Percentiles rank a stretch among this genome's conserved stretches.
These are phyloP conservation scores for Pelodytes ibericus DNA, from an alignment of 2,797 vertebrate genomes.

Conservation along the genomic window DNA sequence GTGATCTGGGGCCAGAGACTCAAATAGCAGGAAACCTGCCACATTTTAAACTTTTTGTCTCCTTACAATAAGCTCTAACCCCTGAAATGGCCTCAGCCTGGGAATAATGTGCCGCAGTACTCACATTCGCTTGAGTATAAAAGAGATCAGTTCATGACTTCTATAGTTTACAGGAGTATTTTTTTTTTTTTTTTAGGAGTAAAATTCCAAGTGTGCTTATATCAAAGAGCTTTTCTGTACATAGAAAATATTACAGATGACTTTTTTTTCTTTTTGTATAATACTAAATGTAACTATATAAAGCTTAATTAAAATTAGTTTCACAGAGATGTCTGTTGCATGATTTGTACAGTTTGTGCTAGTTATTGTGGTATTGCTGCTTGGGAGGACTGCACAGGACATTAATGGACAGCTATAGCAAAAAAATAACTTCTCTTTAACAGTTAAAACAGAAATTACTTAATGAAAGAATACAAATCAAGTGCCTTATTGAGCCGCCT, in stretches of 20 bases:
- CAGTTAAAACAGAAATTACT: too few species aligned
- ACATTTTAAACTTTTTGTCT: background rate
- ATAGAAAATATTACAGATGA: constrained; percentile 62
- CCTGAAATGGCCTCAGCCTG: background rate
- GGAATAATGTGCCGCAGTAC: too few species aligned
- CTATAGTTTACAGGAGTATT: background rate
- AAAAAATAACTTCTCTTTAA: too few species aligned
- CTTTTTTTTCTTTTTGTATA: constrained; percentile 68
- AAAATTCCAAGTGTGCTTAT: constrained; percentile 22
- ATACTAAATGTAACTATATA: constrained; percentile 64
- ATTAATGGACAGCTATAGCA: too few species aligned
- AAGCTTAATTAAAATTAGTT: constrained; percentile 69
- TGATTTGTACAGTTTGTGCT: background rate
- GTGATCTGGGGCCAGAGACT: background rate
- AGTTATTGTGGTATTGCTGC: too few species aligned
- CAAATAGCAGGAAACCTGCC: constrained; percentile 3
- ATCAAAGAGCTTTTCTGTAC: constrained; percentile 61
- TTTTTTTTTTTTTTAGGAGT: background rate
- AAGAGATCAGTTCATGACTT: background rate
- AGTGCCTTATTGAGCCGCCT: too few species aligned
- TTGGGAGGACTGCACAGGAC: too few species aligned
- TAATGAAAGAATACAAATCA: too few species aligned
- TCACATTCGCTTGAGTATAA: too few species aligned
- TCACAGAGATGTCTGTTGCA: constrained; percentile 24
- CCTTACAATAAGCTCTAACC: background rate